Evolutionary conservation across 2,797 vertebrate genomes (phyloP), one percentile per base, ranked within the genome.

Genomic region (Cryptoprocta ferox): DNA sequence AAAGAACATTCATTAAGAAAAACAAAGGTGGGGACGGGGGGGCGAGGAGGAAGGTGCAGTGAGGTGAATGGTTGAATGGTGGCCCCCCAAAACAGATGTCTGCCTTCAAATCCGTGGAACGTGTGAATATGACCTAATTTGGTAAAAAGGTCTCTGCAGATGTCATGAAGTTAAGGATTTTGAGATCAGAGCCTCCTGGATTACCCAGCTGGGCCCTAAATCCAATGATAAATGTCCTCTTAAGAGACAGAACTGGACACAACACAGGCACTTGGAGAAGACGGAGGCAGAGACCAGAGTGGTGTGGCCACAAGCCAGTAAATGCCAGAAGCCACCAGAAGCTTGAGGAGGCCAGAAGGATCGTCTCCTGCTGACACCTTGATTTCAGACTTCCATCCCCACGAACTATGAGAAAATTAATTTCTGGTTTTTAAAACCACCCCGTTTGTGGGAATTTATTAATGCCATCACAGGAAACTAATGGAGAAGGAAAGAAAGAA

Each of bases 301-400:
- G 0, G 1, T 4, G 3, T 6, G 35, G 26, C 45, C 21, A 0
- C 15, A 26, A 28, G 32, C 32, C 19, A 21, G 4, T 26, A 61
- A 45, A 80, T 6, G 4, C 84, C 30, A 21, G 66, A 18, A 50
- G 32, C 37, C 9, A 4, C 30, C 85, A 63, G 50, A 42, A 30
- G 61, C 37, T 37, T 28, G 10, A 30, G n/a, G 2, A 37, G 8
- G 21, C 59, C 63, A 30, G 66, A 71, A 8, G 35, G 13, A 13
- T 15, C 39, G 24, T 66, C 59, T n/a, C 45, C 63, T 48, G 7
- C 35, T 2, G 0, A 8, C 6, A 56, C 19, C 35, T 59, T 63
- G 32, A 24, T 75, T 73, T 89, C 18, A 19, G 39, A 65, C 45
- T 21, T 75, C 2, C 37, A 61, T 5, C 56, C 39, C 53, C 42